Base-by-base conservation (phyloP, 2,113 vertebrate species). In the Otus sunia region DNA sequence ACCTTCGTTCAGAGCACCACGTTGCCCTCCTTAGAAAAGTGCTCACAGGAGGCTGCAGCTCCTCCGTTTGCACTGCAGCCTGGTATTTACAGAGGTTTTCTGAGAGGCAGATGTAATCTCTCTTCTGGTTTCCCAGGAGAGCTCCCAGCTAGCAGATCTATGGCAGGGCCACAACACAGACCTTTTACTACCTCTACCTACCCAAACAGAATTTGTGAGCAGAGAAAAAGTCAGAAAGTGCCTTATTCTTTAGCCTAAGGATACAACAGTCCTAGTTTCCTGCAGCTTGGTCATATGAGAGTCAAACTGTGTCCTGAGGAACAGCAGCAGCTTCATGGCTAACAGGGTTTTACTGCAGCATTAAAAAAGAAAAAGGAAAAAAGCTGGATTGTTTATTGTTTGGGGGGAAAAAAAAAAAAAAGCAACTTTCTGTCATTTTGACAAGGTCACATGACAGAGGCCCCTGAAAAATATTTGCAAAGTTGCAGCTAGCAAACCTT, bases 71-170 rank as follows among this genome's bases (percentile, higher is more conserved):
- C 69, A 18, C 84, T 62, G 55, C 82, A 93, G 90, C 75, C 75
- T 93, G 93, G 36, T 39, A 88, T 96, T 96, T 96, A 53, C 88
- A 88, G 78, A 90, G 86, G 43, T 86, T 96, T 95, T 90, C 67
- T 53, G 67, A 67, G 45, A 93, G 63, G 79, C 41, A 88, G 88
- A 58, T 92, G 72, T 49, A 93, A 94, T 94, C 62, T 89, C 80
- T 72, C 30, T 68, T 26, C 73, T 60, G 58, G 16, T 22, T 41
- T 94, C 95, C 92, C 84, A 68, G 74, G 92, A 96, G 92, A 90
- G 62, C 85, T 88, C 62, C 58, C 66, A 49, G 62, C 58, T 7
- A 82, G 84, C 56, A 94, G 77, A 91, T 78, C 89, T 52, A 63
- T 36, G 52, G 56, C 20, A 7, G 75, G 87, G 87, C 81, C 93